Conservation (phyloP, 1,140 invertebrate genomes). For the Hyphantria cunea region DNA sequence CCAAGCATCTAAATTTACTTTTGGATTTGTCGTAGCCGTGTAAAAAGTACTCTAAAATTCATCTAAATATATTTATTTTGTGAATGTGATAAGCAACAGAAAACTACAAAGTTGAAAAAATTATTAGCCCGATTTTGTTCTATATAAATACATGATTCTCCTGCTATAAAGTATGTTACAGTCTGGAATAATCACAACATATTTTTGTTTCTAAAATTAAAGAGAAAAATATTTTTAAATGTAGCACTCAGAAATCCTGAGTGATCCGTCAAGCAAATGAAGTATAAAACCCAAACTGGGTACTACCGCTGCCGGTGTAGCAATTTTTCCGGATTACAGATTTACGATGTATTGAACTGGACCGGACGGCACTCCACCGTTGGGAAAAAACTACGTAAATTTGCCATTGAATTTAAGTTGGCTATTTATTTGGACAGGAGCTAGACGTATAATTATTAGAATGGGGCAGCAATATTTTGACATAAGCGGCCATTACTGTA, state of each 20-base stretch:
- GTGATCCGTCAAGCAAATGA: conserved; percentile 45
- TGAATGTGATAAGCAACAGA: too few species aligned
- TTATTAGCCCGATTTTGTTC: too few species aligned
- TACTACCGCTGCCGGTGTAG: conserved; percentile 21
- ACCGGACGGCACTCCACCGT: conserved; percentile 15
- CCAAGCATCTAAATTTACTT: too few species aligned
- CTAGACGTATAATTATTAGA: not conserved
- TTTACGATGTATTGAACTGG: conserved; percentile 36
- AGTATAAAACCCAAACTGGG: conserved; percentile 34
- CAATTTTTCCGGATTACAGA: conserved; percentile 47
- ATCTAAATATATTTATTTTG: too few species aligned
- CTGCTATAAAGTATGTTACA: too few species aligned
- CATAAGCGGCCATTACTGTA: too few species aligned
- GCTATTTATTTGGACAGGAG: conserved; percentile 23
- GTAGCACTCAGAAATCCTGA: conserved; percentile 16
- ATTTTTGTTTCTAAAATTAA: not conserved
- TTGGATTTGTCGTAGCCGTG: too few species aligned
- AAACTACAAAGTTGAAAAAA: too few species aligned
- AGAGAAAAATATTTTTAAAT: conserved; percentile 11
- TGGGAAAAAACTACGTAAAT: conserved; percentile 31
- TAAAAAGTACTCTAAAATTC: too few species aligned
- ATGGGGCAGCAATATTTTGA: not conserved
- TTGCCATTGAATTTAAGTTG: conserved; percentile 20
- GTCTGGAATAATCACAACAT: too few species aligned
- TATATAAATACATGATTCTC: too few species aligned